These are phyloP conservation scores for Manduca sexta DNA, from an alignment of 1,140 invertebrate genomes.

Conservation along the genomic window DNA sequence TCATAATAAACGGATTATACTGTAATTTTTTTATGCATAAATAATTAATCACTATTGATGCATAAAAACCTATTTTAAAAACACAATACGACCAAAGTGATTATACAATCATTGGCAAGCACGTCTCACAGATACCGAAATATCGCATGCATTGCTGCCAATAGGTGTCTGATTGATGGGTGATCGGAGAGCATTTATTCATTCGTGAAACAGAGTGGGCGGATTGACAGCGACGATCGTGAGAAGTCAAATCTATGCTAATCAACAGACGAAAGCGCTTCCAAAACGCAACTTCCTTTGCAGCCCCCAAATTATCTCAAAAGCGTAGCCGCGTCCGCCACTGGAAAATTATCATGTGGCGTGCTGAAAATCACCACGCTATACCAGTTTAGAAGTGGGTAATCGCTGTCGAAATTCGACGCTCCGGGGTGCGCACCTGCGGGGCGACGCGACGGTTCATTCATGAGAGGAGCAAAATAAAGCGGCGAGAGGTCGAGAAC, in stretches of 20 bases:
- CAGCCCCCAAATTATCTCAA: conserved; percentile 33
- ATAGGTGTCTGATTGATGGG: conserved; percentile 51
- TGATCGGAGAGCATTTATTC: conserved; percentile 26
- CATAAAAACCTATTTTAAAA: too few species aligned
- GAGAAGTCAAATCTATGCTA: conserved; percentile 25
- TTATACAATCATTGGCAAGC: conserved; percentile 60
- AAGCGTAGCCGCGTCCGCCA: conserved; percentile 36
- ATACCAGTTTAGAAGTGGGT: conserved; percentile 40
- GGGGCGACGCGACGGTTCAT: conserved; percentile 49
- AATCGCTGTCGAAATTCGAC: conserved; percentile 48
- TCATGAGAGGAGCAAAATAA: conserved; percentile 52
- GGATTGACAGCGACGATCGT: conserved; percentile 27
- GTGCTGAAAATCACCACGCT: conserved; percentile 50
- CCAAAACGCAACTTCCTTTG: conserved; percentile 49
- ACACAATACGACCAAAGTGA: conserved; percentile 15
- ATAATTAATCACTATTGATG: too few species aligned
- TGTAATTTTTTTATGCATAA: too few species aligned
- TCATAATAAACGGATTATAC: too few species aligned
- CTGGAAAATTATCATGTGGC: conserved; percentile 57
- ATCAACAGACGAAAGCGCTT: conserved; percentile 39
- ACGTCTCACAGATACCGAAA: conserved; percentile 52
- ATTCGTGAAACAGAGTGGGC: conserved; percentile 27
- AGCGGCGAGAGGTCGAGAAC: conserved; percentile 56
- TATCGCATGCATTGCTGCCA: conserved; percentile 60
- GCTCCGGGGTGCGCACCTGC: conserved; percentile 61